These are phyloP conservation scores for Atlantisia rogersi DNA, from an alignment of 2,113 vertebrate species.

Conservation along the genomic window DNA sequence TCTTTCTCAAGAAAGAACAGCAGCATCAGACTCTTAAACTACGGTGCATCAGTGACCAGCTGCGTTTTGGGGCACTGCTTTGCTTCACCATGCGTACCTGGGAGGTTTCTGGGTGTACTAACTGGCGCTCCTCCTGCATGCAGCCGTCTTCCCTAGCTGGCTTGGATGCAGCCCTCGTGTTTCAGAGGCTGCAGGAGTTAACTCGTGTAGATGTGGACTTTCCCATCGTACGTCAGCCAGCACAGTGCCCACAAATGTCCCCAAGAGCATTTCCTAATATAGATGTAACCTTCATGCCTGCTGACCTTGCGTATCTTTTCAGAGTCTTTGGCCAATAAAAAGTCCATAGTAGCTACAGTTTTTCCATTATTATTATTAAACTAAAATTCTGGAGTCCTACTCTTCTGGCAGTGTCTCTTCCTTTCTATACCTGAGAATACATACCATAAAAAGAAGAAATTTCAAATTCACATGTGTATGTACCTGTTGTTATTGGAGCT, in stretches of 20 bases:
- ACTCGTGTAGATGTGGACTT: not conserved
- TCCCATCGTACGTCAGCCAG: not conserved
- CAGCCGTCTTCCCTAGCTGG: rapidly evolving
- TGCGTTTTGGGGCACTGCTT: not conserved
- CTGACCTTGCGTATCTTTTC: not conserved
- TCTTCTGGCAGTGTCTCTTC: not conserved
- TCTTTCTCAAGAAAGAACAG: not conserved
- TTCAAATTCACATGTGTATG: not conserved
- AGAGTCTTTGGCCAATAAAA: not conserved
- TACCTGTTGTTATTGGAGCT: not conserved
- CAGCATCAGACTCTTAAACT: not conserved
- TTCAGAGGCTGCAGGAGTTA: not conserved
- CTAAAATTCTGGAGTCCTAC: not conserved
- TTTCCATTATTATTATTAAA: not conserved
- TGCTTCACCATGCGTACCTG: rapidly evolving
- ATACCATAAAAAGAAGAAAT: not conserved
- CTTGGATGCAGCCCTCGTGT: not conserved
- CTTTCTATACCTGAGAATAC: not conserved
- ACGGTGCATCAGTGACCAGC: not conserved
- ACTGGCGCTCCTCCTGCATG: not conserved
- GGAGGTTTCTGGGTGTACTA: not conserved
- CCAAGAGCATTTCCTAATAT: not conserved
- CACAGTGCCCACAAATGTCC: not conserved
- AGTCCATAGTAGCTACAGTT: not conserved
- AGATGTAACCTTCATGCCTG: not conserved